Evolutionary conservation across 1,140 invertebrate species (phyloP).

Genomic region (Cotesia chilonis): DNA sequence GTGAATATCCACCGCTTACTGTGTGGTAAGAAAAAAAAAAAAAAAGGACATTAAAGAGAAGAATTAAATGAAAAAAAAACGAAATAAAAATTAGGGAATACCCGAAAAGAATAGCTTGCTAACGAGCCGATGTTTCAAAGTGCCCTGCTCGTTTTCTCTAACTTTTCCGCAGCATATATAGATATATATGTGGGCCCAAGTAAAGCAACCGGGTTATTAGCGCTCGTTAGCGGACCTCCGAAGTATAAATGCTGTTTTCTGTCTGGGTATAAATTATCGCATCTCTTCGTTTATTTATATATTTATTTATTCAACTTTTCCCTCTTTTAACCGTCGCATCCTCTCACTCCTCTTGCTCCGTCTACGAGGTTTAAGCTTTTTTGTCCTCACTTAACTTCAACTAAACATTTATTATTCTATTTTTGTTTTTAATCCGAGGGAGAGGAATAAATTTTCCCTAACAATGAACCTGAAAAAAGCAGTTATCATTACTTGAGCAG

Average conservation of each 20-base stretch:
- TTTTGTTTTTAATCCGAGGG: not conserved
- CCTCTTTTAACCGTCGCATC: not conserved
- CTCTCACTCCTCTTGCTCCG: not conserved
- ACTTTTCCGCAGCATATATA: conserved; percentile 2
- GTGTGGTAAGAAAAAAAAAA: not conserved
- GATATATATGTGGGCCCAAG: not conserved
- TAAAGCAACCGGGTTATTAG: conserved; percentile 30
- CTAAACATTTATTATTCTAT: not conserved
- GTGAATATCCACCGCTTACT: not conserved
- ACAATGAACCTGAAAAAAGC: not conserved
- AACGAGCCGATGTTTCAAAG: conserved; percentile 39
- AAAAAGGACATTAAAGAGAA: not conserved
- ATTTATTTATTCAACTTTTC: conserved; percentile 13
- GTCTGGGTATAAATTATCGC: conserved; percentile 34
- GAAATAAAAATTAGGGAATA: conserved; percentile 9
- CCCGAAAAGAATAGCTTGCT: conserved; percentile 34
- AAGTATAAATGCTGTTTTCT: conserved; percentile 34
- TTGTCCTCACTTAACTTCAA: conserved; percentile 9
- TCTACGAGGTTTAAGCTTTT: conserved; percentile 7
- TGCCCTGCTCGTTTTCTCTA: conserved; percentile 25
- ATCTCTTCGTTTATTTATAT: conserved; percentile 2
- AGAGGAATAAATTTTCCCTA: no score
- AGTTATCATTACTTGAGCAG: not conserved
- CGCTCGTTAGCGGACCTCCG: conserved; percentile 37
- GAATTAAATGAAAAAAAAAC: not conserved